A percentile compares a stretch with the other conserved stretches of the same genome.
phyloP scores from a whole-genome alignment of 2,888 invertebrate genomes.

The Stenichneumon culpator region DNA sequence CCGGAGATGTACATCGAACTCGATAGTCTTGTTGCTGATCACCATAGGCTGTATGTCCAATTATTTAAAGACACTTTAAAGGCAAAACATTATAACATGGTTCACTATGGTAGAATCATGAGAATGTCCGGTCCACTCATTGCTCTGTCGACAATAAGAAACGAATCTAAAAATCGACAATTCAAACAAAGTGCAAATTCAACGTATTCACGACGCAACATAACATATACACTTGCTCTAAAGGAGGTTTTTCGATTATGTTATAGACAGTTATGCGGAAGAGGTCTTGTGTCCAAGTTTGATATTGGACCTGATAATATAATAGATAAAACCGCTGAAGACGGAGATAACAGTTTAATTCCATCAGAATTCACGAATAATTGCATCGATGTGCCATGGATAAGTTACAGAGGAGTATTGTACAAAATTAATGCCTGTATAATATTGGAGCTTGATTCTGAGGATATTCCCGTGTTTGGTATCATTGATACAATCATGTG shows the following conservation, averaged over 20 bases:
- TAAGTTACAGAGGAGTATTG: background rate
- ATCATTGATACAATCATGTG: constrained; percentile 15
- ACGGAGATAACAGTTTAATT: background rate
- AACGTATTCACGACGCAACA: constrained; percentile 1
- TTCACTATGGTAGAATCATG: constrained; percentile 20
- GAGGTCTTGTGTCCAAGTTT: constrained; percentile 1
- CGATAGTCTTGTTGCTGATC: constrained; percentile 5
- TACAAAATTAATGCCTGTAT: constrained; percentile 11
- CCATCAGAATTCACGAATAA: background rate
- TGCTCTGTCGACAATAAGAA: background rate
- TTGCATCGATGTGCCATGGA: constrained; percentile 27
- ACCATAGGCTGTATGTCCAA: constrained; percentile 8
- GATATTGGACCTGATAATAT: constrained; percentile 9
- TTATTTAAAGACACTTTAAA: constrained; percentile 11
- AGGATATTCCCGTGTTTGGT: constrained; percentile 19
- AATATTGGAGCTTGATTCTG: constrained; percentile 1
- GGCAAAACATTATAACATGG: constrained; percentile 17
- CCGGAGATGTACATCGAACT: constrained; percentile 1
- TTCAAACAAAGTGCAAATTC: constrained; percentile 21
- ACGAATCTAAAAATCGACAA: constrained; percentile 21
- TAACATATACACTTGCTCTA: background rate
- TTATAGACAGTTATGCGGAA: background rate
- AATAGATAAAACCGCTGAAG: background rate
- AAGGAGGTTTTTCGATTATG: constrained; percentile 6
- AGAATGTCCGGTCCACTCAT: constrained; percentile 10